phyloP scores from a whole-genome alignment of 2,113 vertebrate genomes.

The Heloderma charlesbogerti region DNA sequence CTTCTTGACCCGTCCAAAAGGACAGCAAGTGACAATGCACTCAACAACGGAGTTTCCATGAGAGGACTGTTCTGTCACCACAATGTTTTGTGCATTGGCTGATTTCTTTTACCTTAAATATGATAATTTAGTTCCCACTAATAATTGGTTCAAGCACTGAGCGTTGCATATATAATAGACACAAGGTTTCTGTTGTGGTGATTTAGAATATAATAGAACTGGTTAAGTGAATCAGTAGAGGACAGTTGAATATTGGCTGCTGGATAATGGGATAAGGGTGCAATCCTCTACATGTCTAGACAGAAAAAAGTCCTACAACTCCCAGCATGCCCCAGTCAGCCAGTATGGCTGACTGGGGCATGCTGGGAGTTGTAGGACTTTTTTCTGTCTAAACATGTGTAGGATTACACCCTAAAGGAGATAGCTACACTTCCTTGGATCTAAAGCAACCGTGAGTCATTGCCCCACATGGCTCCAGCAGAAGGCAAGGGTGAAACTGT shows the following conservation, averaged over 20 bases:
- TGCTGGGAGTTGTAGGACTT: no score
- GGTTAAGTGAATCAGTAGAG: background rate
- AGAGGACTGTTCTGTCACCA: background rate
- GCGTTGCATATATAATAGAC: background rate
- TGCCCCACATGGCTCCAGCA: background rate
- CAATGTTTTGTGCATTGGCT: background rate
- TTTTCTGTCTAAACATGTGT: no score
- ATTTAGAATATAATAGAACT: background rate
- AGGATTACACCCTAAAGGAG: no score
- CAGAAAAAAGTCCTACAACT: no score
- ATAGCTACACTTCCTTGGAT: background rate
- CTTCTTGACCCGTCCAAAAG: background rate
- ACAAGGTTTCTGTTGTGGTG: background rate
- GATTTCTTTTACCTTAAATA: background rate
- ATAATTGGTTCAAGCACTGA: background rate
- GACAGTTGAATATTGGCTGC: background rate
- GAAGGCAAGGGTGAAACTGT: background rate
- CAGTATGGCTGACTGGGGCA: no score
- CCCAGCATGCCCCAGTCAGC: no score
- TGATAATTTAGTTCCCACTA: background rate
- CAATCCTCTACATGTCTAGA: no score
- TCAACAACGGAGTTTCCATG: background rate
- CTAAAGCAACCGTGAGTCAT: background rate
- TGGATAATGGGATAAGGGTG: background rate
- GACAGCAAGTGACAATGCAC: background rate